A percentile compares a stretch with the other conserved stretches of the same genome.
These are phyloP conservation scores for Paraescarpia echinospica DNA, from an alignment of 1,140 invertebrate species.

Conservation along the genomic window DNA sequence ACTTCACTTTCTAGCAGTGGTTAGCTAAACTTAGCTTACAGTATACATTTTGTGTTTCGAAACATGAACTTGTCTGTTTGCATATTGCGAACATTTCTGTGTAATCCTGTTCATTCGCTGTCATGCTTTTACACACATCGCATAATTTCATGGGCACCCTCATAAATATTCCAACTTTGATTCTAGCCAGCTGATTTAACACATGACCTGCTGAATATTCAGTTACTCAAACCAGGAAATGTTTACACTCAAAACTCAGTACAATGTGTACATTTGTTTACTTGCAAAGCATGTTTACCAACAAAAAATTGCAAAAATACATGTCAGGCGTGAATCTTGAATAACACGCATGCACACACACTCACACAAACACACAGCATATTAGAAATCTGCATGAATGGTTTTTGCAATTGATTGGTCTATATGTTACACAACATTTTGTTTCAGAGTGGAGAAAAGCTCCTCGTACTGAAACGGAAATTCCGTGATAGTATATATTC, in stretches of 20 bases:
- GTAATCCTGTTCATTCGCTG: not conserved
- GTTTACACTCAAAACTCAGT: not conserved
- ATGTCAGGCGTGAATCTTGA: not conserved
- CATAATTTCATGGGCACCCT: not conserved
- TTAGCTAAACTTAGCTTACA: not conserved
- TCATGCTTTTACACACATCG: not conserved
- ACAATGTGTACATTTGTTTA: not conserved
- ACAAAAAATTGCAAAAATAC: not conserved
- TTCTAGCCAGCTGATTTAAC: not conserved
- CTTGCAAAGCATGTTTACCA: not conserved
- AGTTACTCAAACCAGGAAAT: not conserved
- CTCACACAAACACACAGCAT: too few relatives aligned
- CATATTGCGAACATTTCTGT: not conserved
- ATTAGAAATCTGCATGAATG: too few relatives aligned
- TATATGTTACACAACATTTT: not conserved
- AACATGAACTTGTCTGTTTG: not conserved
- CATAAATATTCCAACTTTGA: not conserved
- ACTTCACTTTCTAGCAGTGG: not conserved
- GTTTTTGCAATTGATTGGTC: not conserved
- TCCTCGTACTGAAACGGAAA: constrained; percentile 31
- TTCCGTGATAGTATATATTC: constrained; percentile 19
- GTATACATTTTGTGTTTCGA: not conserved
- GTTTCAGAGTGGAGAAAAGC: constrained; percentile 26
- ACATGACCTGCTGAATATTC: not conserved
- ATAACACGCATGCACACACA: too few relatives aligned